These are phyloP conservation scores for Conus ventricosus DNA, from an alignment of 1,140 invertebrate genomes.

Conservation along the genomic window DNA sequence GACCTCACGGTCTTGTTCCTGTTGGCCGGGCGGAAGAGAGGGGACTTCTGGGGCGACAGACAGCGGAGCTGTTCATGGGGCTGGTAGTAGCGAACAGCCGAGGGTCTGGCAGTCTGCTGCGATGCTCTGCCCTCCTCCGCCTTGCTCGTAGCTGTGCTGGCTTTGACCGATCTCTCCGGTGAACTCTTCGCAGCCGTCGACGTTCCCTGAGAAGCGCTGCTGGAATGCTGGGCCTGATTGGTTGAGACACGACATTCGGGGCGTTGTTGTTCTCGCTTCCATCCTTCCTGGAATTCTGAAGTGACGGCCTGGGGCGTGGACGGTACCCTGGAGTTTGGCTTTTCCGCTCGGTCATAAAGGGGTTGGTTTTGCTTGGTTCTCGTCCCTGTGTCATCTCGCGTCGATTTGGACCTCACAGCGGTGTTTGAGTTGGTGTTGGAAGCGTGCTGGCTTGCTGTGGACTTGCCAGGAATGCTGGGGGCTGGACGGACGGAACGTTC, in stretches of 20 bases:
- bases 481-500: neutral
- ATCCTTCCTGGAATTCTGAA: neutral
- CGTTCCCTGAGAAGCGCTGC: no score
- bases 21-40: neutral
- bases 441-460: neutral
- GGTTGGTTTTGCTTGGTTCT: neutral
- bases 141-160: neutral
- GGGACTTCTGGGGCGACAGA: constrained; percentile 2
- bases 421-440: neutral
- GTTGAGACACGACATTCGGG: neutral
- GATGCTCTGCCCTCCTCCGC: neutral
- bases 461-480: neutral
- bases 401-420: neutral
- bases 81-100: neutral
- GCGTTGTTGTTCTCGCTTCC: neutral
- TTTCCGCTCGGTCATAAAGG: neutral
- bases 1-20: neutral
- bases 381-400: neutral
- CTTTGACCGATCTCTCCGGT: neutral
- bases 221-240: neutral
- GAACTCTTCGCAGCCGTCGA: neutral
- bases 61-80: neutral
- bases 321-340: neutral
- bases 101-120: neutral
- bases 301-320: neutral